These are phyloP conservation scores for Dinoponera quadriceps DNA, from an alignment of 1,140 invertebrate genomes.

Conservation along the genomic window DNA sequence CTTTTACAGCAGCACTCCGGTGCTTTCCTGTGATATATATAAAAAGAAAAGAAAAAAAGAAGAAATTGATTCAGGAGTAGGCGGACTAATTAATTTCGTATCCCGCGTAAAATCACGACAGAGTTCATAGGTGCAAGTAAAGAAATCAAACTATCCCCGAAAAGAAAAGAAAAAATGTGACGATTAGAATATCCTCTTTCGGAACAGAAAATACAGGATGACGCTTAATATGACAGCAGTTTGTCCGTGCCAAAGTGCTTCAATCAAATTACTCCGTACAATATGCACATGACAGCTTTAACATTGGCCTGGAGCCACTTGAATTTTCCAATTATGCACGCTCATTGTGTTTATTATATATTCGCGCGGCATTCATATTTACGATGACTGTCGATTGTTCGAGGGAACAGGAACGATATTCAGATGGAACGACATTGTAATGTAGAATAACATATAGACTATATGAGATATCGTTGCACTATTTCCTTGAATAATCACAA, in stretches of 20 bases:
- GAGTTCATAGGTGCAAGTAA: conserved; percentile 41
- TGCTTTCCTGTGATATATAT: conserved; percentile 78
- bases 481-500: too few relatives aligned
- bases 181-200: conserved; percentile 12
- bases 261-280: conserved; percentile 62
- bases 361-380: too few relatives aligned
- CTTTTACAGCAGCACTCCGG: conserved; percentile 69
- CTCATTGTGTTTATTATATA: too few relatives aligned
- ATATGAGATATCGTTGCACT: too few relatives aligned
- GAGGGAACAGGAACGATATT: too few relatives aligned
- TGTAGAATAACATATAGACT: too few relatives aligned
- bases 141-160: conserved; percentile 56
- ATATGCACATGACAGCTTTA: background rate
- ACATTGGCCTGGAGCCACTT: too few relatives aligned
- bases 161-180: conserved; percentile 36
- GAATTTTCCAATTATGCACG: too few relatives aligned
- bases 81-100: conserved; percentile 55
- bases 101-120: conserved; percentile 45
- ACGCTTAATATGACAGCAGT: conserved; percentile 61
- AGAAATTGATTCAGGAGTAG: conserved; percentile 61
- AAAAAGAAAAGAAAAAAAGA: conserved; percentile 65
- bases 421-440: too few relatives aligned
- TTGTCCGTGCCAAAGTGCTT: conserved; percentile 75
- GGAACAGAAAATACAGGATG: conserved; percentile 20
- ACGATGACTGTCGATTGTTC: too few relatives aligned